Evolutionary conservation across 2,888 invertebrate species (phyloP).

Genomic region (Geotrupes spiniger): DNA sequence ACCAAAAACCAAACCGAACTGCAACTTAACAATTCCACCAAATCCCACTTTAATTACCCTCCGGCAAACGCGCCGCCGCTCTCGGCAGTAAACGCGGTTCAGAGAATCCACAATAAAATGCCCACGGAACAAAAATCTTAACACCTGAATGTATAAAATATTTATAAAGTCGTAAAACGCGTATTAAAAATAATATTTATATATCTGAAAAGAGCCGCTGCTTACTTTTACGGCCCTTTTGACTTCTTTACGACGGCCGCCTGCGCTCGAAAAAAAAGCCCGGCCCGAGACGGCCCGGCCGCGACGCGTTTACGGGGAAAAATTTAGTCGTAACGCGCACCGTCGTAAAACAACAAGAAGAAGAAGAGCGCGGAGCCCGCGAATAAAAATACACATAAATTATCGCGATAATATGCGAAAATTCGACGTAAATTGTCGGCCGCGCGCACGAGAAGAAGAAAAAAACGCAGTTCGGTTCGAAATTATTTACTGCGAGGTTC

Average conservation of each 20-base stretch:
- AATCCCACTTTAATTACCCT: too few relatives aligned
- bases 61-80: constrained; percentile 15
- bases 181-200: constrained; percentile 54
- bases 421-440: too few relatives aligned
- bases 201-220: constrained; percentile 50
- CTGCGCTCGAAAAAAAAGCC: neutral
- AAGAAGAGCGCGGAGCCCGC: neutral
- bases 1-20: too few relatives aligned
- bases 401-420: too few relatives aligned
- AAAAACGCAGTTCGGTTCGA: too few relatives aligned
- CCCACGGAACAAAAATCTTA: constrained; percentile 46
- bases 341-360: neutral
- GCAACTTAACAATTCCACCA: too few relatives aligned
- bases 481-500: too few relatives aligned
- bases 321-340: neutral
- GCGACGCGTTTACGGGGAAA: neutral
- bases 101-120: constrained; percentile 39
- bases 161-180: constrained; percentile 52
- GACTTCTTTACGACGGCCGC: constrained; percentile 46
- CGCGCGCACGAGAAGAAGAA: too few relatives aligned
- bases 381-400: too few relatives aligned
- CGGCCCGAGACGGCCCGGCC: neutral
- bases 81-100: constrained; percentile 26
- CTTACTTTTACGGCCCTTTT: constrained; percentile 47
- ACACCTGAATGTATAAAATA: constrained; percentile 53